Percentiles rank a stretch among this genome's conserved stretches.
Evolutionary conservation across 2,113 vertebrate species (phyloP).

Genomic region (Myrmophylax atrothorax): DNA sequence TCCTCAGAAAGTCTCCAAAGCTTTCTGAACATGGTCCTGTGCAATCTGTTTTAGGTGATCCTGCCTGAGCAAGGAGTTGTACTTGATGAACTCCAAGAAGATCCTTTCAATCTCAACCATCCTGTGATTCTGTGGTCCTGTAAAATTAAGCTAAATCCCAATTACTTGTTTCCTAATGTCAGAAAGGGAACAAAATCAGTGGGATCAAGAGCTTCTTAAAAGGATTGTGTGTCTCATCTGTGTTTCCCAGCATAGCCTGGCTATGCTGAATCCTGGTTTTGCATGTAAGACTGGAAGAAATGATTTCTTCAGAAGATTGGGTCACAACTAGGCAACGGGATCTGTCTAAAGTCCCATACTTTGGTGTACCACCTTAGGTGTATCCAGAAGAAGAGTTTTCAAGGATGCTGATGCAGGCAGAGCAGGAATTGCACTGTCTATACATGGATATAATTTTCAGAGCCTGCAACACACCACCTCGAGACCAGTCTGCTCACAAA

Average conservation of each 20-base stretch:
- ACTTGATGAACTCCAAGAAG: not conserved
- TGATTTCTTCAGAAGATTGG: not conserved
- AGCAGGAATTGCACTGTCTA: not conserved
- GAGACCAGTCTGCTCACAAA: not conserved
- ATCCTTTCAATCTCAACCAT: not conserved
- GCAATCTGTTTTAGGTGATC: not conserved
- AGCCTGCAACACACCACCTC: not conserved
- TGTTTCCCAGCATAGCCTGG: not conserved
- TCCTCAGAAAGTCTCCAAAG: not conserved
- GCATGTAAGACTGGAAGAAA: not conserved
- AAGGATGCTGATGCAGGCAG: not conserved
- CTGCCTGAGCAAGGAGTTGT: not conserved
- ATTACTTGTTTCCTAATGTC: not conserved
- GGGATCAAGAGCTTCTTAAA: not conserved
- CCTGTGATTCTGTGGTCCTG: not conserved
- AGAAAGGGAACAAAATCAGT: not conserved
- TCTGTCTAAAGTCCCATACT: not conserved
- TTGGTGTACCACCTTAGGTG: not conserved
- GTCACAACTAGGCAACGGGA: not conserved
- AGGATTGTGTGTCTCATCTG: not conserved
- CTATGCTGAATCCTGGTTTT: not conserved
- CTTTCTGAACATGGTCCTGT: not conserved
- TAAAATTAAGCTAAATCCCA: not conserved
- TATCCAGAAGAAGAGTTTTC: not conserved
- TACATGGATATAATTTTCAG: not conserved